Evolutionary conservation across 2,797 vertebrate genomes (phyloP).

Genomic region (Coreius guichenoti): DNA sequence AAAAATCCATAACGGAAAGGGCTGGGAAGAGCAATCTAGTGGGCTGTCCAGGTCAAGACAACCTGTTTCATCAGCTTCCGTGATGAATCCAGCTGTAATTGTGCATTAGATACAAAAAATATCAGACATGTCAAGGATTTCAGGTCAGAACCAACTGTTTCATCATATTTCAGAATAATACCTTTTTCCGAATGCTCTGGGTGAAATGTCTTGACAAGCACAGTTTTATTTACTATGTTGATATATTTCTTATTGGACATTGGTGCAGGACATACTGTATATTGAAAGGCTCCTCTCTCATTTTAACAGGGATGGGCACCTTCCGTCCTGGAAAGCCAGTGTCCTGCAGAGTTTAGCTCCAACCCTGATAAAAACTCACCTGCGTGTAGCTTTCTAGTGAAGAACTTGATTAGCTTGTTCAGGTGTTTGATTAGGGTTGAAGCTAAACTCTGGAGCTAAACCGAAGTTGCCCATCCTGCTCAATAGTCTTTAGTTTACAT

Average conservation of each 20-base stretch:
- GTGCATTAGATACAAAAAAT: background rate
- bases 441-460: background rate
- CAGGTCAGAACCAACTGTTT: slow-evolving; percentile 10
- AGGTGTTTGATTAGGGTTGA: background rate
- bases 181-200: background rate
- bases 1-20: background rate
- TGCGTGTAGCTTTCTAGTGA: background rate
- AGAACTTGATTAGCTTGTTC: background rate
- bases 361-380: background rate
- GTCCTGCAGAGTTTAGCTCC: background rate
- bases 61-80: slow-evolving; percentile 11
- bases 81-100: slow-evolving; percentile 1
- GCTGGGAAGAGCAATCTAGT: slow-evolving; percentile 1
- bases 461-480: background rate
- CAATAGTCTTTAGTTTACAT: background rate
- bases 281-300: background rate
- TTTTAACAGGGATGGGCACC: background rate
- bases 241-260: background rate
- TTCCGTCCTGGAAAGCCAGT: background rate
- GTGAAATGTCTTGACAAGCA: background rate
- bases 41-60: slow-evolving; percentile 11
- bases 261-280: background rate
- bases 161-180: slow-evolving; percentile 11
- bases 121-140: slow-evolving; percentile 16
- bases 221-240: background rate